Evolutionary conservation across 2,113 vertebrate genomes (phyloP), one percentile per base, ranked within the genome.

Genomic region (Salvelinus alpinus): DNA sequence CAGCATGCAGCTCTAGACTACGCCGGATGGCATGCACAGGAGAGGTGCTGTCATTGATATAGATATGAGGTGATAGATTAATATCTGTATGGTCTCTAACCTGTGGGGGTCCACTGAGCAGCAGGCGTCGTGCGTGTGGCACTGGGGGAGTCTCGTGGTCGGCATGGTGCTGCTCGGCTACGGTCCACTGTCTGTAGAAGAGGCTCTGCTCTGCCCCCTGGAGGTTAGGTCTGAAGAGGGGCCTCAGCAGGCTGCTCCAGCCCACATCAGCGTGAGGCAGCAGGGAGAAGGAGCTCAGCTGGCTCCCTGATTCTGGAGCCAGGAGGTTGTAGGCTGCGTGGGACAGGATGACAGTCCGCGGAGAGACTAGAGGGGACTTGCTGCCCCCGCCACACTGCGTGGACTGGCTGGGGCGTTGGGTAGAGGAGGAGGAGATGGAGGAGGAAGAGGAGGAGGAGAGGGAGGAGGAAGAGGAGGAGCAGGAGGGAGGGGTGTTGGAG

Each of bases 81-180:
- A 44, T 54, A 54, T 54, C 16, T 16, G 4, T n/a, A 12, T 24
- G 24, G 65, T 18, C 27, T 38, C 90, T 88, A 87, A 97, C 98
- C 94, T 99, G 97, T 0, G 98, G 96, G 0, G 98, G 97, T 73
- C 98, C 97, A 0, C 94, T 96, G 80, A 99, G 92, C 72, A 99
- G 94, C 78, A 99, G 91, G 9, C 97, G 88, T 1, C 97, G 93
- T 0, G 96, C 96, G 77, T 99, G 96, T 14, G 91, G 86, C 14
- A 82, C 86, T 18, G 88, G 78, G 0, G 89, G 84, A 0, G 90
- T 80, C 65, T 96, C 95, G 14, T 92, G 93, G 89, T 99, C 97
- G 0, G 95, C 97, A 0, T 99, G 98, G 83, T 99, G 97, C 86
- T 96, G 96, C 1, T 94, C 92, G 7, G 96, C 91, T 0, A 90